Evolutionary conservation across 2,797 vertebrate species (phyloP).

Genomic region (Setipinna tenuifilis): DNA sequence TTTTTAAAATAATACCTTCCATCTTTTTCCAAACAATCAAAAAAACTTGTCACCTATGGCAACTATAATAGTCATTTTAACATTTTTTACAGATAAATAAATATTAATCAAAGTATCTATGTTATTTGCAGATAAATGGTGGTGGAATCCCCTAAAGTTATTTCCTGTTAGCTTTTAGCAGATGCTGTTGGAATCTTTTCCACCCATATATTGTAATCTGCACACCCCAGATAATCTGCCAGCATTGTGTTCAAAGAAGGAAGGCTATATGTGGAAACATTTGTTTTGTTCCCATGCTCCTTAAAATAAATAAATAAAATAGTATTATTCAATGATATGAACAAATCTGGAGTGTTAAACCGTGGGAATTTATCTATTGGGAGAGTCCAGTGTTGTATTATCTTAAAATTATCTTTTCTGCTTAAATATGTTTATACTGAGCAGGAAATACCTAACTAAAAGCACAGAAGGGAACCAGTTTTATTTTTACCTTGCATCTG

Average conservation of each 20-base stretch:
- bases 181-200: neutral
- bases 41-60: neutral
- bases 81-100: neutral
- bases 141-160: neutral
- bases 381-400: neutral
- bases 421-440: neutral
- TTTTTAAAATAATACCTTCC: neutral
- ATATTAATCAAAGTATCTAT: neutral
- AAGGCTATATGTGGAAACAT: neutral
- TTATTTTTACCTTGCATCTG: neutral
- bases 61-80: neutral
- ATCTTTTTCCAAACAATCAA: neutral
- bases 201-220: neutral
- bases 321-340: no score
- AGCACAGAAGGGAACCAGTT: neutral
- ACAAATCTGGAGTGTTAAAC: no score
- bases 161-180: neutral
- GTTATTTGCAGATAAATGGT: neutral
- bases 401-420: neutral
- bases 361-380: neutral
- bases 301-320: constrained; percentile 60
- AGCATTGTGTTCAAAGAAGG: neutral
- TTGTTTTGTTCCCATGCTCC: neutral
- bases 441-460: neutral
- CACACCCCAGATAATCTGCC: neutral